Evolutionary conservation across 2,888 invertebrate species (phyloP).

Genomic region (Trachelus tabidus): DNA sequence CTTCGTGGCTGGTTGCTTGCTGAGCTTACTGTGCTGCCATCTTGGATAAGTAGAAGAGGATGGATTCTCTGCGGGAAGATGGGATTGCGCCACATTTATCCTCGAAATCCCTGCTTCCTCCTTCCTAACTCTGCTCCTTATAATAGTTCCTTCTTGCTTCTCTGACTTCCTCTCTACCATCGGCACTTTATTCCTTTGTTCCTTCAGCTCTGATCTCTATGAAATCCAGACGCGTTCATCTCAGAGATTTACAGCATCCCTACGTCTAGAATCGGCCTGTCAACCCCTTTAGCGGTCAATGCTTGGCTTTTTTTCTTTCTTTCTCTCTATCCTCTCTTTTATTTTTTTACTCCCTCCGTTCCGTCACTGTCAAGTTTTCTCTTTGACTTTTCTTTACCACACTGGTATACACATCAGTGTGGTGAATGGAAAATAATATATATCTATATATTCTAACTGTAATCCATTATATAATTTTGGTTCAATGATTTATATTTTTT

Average conservation of each 20-base stretch:
- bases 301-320: conserved; percentile 6
- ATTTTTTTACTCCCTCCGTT: conserved; percentile 11
- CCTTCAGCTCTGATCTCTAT: too few relatives aligned
- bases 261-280: too few relatives aligned
- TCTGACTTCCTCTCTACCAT: too few relatives aligned
- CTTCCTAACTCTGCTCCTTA: not conserved
- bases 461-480: too few relatives aligned
- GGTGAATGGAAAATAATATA: too few relatives aligned
- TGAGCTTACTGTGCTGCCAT: not conserved
- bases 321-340: conserved; percentile 17
- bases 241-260: too few relatives aligned
- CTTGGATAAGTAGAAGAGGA: conserved; percentile 11
- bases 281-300: not conserved
- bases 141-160: too few relatives aligned
- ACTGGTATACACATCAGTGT: too few relatives aligned
- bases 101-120: conserved; percentile 19
- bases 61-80: conserved; percentile 10
- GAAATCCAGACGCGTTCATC: too few relatives aligned
- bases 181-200: too few relatives aligned
- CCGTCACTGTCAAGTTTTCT: conserved; percentile 10
- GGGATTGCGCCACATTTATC: conserved; percentile 28
- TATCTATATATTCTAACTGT: too few relatives aligned
- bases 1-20: conserved; percentile 4
- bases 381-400: conserved; percentile 14
- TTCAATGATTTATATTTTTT: too few relatives aligned